Evolutionary conservation across 2,797 vertebrate species (phyloP).

Genomic region (Ctenopoma multispine): DNA sequence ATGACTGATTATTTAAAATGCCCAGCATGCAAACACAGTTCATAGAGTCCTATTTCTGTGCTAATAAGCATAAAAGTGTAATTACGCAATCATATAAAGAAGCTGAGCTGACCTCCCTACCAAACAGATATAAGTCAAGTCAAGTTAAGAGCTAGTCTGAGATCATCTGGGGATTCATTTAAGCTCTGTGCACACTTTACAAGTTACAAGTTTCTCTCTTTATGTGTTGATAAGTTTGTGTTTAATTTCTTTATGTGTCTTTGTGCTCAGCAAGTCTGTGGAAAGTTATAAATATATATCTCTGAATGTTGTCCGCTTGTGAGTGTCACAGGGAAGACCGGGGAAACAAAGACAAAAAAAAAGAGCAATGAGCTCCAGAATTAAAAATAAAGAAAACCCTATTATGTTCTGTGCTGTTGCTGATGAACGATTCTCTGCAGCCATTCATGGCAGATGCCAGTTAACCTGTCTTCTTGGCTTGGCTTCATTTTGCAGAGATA

Average conservation of each 20-base stretch:
- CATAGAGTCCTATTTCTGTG: neutral
- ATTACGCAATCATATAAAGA: constrained; percentile 6
- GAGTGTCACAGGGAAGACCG: neutral
- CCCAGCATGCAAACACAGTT: constrained; percentile 1
- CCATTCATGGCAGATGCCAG: neutral
- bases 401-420: neutral
- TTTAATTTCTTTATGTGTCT: constrained; percentile 7
- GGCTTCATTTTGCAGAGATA: neutral
- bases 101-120: neutral
- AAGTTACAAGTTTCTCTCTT: constrained; percentile 5
- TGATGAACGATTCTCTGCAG: neutral
- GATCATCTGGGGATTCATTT: neutral
- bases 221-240: neutral
- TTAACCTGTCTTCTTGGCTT: neutral
- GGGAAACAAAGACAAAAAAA: too few relatives aligned
- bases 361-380: neutral
- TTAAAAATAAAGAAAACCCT: neutral
- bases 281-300: neutral
- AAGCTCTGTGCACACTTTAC: neutral
- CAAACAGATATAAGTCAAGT: neutral
- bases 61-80: constrained; percentile 5
- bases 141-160: neutral
- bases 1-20: constrained; percentile 22
- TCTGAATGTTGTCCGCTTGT: constrained; percentile 5
- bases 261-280: constrained; percentile 7